phyloP scores from a whole-genome alignment of 2,888 invertebrate species.

The Leptinotarsa tumamoca region DNA sequence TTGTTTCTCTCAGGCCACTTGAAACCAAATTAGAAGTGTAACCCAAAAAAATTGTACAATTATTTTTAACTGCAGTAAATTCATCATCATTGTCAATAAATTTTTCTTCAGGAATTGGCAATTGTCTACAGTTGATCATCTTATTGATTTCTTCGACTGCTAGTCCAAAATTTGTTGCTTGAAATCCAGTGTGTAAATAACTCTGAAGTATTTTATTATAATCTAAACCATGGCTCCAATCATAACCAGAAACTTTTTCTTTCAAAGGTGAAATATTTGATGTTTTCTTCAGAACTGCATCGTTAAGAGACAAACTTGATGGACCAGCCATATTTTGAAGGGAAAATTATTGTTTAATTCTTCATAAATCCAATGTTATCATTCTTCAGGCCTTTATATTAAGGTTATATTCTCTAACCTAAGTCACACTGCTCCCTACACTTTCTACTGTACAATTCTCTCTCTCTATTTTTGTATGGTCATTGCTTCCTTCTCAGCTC shows the following conservation, averaged over 20 bases:
- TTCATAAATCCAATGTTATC: neutral
- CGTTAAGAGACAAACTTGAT: constrained; percentile 37
- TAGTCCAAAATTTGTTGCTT: constrained; percentile 94
- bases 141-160: constrained; percentile 92
- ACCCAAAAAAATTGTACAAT: constrained; percentile 95
- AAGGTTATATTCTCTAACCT: too few species aligned
- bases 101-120: constrained; percentile 77
- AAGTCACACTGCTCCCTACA: too few species aligned
- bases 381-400: neutral
- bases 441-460: too few species aligned
- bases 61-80: constrained; percentile 80
- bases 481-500: too few species aligned
- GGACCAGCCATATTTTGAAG: constrained; percentile 10
- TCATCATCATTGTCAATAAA: constrained; percentile 81
- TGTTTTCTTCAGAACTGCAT: constrained; percentile 60
- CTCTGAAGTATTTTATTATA: constrained; percentile 86
- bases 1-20: constrained; percentile 90
- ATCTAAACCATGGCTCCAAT: constrained; percentile 91
- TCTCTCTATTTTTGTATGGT: too few species aligned
- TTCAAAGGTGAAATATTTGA: constrained; percentile 56
- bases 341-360: neutral
- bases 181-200: constrained; percentile 91
- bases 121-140: constrained; percentile 85
- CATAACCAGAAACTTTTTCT: constrained; percentile 83
- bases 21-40: constrained; percentile 98